These are phyloP conservation scores for Panagrolaimus sp. DNA, from an alignment of 1,140 invertebrate species.

Conservation along the genomic window DNA sequence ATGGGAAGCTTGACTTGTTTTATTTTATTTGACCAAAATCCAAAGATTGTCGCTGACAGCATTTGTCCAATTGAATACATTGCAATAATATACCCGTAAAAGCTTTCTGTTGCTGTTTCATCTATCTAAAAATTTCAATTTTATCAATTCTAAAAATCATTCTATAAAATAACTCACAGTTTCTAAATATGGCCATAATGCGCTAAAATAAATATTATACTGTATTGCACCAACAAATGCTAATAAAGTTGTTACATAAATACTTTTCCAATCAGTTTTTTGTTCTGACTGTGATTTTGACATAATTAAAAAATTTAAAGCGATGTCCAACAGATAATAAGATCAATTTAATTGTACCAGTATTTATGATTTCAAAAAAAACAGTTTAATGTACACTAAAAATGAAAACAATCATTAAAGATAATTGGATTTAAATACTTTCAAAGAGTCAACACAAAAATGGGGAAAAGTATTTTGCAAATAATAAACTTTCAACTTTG, in stretches of 20 bases:
- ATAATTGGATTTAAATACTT: too few species aligned
- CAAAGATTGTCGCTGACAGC: slow-evolving; percentile 19
- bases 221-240: slow-evolving; percentile 33
- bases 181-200: slow-evolving; percentile 59
- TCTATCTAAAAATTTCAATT: slow-evolving; percentile 29
- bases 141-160: too few species aligned
- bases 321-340: too few species aligned
- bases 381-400: too few species aligned
- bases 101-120: slow-evolving; percentile 17
- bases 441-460: too few species aligned
- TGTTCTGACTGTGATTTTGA: too few species aligned
- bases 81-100: slow-evolving; percentile 19
- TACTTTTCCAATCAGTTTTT: slow-evolving; percentile 28
- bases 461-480: too few species aligned
- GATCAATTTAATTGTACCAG: too few species aligned
- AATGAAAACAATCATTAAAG: too few species aligned
- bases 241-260: slow-evolving; percentile 31
- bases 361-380: too few species aligned
- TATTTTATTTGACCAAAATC: slow-evolving; percentile 22
- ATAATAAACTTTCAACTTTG: too few species aligned
- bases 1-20: slow-evolving; percentile 14
- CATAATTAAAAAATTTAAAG: too few species aligned
- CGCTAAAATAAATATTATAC: slow-evolving; percentile 31
- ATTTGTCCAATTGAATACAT: slow-evolving; percentile 20
- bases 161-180: slow-evolving; percentile 58